Base-by-base conservation (phyloP, 1,140 invertebrate species). In the Musca domestica region DNA sequence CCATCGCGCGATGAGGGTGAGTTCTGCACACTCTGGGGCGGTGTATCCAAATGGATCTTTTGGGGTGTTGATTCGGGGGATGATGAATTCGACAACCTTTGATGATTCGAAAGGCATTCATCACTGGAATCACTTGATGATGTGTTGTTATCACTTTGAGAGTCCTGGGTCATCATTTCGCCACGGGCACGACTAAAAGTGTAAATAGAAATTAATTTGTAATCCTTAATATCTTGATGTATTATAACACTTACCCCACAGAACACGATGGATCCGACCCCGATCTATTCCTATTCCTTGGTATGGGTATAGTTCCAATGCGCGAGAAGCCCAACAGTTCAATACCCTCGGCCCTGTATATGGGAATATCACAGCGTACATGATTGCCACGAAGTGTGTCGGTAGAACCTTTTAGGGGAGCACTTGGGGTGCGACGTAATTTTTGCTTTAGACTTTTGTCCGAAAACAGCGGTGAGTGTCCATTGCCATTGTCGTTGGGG, bases 271-370 rank as follows among this genome's bases (percentile, higher is more conserved):
- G 80, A 73, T 82, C 80, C 1, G 78, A 81, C 1, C 78, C 80
- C 7, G 77, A 81, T 10, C 80, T 72, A 68, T 74, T 74, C 5
- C 80, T 72, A 69, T 74, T 74, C 12, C 80, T 72, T 30, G 78
- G 75, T 61, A 80, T 71, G 19, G 81, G 76, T 56, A 82, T 71
- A 17, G 80, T 82, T 41, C 87, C 90, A 75, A 93, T 85, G 74
- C 90, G 87, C 76, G 93, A 91, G 82, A 92, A 94, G 6, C 90
- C 90, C 66, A 92, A 85, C 64, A 94, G 85, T 73, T 91, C 89
- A 72, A 93, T 91, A 67, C 91, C 92, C 82, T 92, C 90, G 82
- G 86, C 73, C 77, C 86, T 72, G 51, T 77, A 77, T 71, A 78
- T 74, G 23, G 80, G 80, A 63, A 81, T 76, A 68, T 81, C 80